Conservation (phyloP, 2,113 vertebrate species). For the Lonchura striata region DNA sequence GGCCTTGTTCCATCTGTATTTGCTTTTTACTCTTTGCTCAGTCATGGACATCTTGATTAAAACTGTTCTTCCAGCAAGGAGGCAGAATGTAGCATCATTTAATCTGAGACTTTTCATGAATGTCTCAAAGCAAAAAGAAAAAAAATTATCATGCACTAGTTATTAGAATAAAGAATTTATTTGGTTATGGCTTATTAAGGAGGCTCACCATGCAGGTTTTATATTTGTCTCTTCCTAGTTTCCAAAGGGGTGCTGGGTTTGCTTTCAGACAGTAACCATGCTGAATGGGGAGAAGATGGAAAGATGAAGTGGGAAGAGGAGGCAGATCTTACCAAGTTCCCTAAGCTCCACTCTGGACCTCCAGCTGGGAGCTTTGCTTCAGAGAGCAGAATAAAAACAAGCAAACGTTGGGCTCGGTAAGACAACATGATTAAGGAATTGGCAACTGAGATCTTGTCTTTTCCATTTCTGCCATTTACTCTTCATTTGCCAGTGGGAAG, state of each 20-base stretch:
- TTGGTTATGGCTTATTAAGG: background rate
- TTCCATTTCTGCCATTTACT: background rate
- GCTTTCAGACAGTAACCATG: background rate
- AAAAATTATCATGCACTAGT: background rate
- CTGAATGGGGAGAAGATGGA: background rate
- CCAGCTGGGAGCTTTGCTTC: background rate
- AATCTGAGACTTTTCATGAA: background rate
- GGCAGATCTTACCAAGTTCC: background rate
- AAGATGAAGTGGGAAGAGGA: background rate
- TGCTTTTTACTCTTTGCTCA: background rate
- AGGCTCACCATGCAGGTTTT: background rate
- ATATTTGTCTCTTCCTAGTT: background rate
- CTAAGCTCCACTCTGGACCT: background rate
- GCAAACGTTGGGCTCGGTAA: background rate
- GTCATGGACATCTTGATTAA: slow-evolving; percentile 16
- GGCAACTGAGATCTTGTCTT: background rate
- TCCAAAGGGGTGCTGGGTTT: background rate
- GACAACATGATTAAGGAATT: background rate
- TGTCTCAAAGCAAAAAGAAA: background rate
- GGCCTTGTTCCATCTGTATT: background rate
- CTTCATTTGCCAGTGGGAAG: background rate
- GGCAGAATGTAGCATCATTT: background rate
- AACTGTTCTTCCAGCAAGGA: background rate
- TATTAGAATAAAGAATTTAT: background rate
- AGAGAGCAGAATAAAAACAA: background rate